These are phyloP conservation scores for Anas bernieri DNA, from an alignment of 2,797 vertebrate species.

Conservation along the genomic window DNA sequence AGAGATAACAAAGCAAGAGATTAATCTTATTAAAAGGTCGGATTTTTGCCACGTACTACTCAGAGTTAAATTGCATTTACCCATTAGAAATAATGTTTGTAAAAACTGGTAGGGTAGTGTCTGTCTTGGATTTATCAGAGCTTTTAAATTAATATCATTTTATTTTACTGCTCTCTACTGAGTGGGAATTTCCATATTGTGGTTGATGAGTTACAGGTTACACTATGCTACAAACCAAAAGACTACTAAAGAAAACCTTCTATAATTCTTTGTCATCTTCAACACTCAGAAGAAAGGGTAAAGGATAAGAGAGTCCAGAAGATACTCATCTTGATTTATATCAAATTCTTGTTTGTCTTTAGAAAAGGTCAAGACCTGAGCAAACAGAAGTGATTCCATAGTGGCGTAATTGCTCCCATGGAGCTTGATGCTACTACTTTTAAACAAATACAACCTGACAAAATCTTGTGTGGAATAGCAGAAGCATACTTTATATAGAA, in stretches of 20 bases:
- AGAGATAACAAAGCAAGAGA: not conserved
- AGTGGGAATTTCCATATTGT: not conserved
- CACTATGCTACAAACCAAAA: slow-evolving; percentile 37
- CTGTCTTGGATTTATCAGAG: not conserved
- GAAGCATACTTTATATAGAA: not conserved
- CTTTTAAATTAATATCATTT: not conserved
- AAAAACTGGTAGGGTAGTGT: not conserved
- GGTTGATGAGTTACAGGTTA: not conserved
- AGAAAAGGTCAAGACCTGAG: slow-evolving; percentile 42
- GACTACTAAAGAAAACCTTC: slow-evolving; percentile 48
- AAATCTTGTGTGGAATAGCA: not conserved
- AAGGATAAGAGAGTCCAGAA: slow-evolving; percentile 15
- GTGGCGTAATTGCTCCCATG: not conserved
- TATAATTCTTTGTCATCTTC: slow-evolving; percentile 37
- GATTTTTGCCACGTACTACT: not conserved
- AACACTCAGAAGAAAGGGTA: slow-evolving; percentile 73
- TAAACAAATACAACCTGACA: not conserved
- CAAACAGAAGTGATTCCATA: slow-evolving; percentile 24
- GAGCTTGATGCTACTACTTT: not conserved
- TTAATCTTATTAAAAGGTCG: not conserved
- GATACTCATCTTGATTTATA: slow-evolving; percentile 76
- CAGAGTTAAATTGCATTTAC: not conserved
- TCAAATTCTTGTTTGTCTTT: slow-evolving; percentile 74
- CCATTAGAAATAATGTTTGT: not conserved
- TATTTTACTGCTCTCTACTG: not conserved